Percentiles rank a stretch among this genome's conserved stretches.
Evolutionary conservation across 2,113 vertebrate species (phyloP).

Genomic region (Dinomys branickii): DNA sequence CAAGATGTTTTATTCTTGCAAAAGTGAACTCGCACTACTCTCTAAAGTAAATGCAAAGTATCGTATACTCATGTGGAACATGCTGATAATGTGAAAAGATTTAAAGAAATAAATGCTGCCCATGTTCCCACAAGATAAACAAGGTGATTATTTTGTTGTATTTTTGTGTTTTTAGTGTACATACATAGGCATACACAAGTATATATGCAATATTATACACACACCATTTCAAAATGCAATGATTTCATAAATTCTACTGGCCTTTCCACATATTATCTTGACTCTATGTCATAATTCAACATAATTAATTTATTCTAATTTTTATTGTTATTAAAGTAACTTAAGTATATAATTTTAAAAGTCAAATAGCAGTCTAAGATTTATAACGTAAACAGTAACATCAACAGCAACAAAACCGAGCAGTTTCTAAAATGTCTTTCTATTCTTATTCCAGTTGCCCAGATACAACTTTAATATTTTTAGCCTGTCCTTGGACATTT

Average conservation of each 20-base stretch:
- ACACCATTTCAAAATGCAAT: constrained; percentile 21
- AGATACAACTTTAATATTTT: background rate
- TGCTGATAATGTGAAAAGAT: background rate
- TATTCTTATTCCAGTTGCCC: background rate
- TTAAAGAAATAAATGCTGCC: constrained; percentile 5
- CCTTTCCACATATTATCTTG: background rate
- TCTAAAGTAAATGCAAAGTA: background rate
- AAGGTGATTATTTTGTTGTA: background rate
- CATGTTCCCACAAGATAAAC: background rate
- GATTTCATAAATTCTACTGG: constrained; percentile 1
- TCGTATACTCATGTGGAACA: background rate
- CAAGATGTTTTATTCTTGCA: background rate
- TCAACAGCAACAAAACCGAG: background rate
- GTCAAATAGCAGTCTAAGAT: background rate
- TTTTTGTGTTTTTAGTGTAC: background rate
- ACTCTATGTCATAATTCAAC: background rate
- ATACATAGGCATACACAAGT: background rate
- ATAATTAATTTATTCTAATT: background rate
- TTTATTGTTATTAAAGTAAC: constrained; percentile 12
- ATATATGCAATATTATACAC: background rate
- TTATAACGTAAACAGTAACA: background rate
- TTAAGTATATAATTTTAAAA: background rate
- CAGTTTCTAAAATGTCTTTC: background rate
- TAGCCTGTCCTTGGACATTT: background rate
- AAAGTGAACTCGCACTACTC: background rate